These are phyloP conservation scores for Pocillopora grandis DNA, from an alignment of 92 coral and sea anemone species.

Conservation along the genomic window DNA sequence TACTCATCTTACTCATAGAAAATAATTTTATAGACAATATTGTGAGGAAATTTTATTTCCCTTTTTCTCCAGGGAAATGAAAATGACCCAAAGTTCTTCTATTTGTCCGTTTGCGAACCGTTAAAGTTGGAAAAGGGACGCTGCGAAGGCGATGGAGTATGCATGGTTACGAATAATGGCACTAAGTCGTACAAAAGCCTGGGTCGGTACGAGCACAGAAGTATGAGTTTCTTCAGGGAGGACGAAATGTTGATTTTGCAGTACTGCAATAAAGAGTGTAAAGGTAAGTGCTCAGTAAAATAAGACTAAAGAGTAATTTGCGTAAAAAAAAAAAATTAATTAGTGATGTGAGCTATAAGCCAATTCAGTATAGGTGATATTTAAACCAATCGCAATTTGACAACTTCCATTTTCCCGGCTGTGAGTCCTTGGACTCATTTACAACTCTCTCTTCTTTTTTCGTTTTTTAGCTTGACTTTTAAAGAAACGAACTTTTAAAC, in stretches of 20 bases:
- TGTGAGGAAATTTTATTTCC: not conserved
- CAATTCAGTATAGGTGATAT: too few species aligned
- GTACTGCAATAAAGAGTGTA: conserved; percentile 62
- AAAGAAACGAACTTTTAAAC: too few species aligned
- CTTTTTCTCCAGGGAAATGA: conserved; percentile 1
- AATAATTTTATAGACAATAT: too few species aligned
- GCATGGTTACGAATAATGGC: conserved; percentile 19
- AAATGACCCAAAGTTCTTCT: conserved; percentile 12
- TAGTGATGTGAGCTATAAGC: too few species aligned
- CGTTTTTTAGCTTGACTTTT: too few species aligned
- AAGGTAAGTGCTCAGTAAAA: conserved; percentile 18
- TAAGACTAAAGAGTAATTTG: too few species aligned
- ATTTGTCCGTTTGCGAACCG: conserved; percentile 40
- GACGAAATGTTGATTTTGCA: conserved; percentile 68
- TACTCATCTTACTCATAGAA: too few species aligned
- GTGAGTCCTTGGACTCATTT: too few species aligned
- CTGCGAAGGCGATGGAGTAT: conserved; percentile 56
- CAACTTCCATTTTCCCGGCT: too few species aligned
- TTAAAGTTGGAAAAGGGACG: not conserved
- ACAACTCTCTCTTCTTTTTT: too few species aligned
- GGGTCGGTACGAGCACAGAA: conserved; percentile 25
- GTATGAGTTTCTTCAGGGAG: conserved; percentile 60
- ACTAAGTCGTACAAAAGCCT: conserved; percentile 11
- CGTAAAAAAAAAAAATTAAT: too few species aligned
- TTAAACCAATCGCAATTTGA: too few species aligned